Base-by-base conservation (phyloP, 2,888 invertebrate genomes). In the Phyllotreta cruciferae region DNA sequence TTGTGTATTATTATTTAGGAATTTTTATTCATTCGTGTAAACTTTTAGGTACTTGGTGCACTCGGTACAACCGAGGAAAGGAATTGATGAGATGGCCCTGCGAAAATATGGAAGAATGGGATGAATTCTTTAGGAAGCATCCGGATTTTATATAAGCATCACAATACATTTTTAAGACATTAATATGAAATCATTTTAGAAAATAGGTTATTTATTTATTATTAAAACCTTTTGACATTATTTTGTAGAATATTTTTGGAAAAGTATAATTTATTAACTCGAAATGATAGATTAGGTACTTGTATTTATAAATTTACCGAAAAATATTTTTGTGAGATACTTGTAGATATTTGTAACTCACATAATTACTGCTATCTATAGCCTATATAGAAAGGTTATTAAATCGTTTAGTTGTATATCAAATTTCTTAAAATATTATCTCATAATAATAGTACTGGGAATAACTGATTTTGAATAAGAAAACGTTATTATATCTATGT, bases 71-170 rank as follows among this genome's bases (percentile, higher is more conserved):
- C 47, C 73, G 72, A 62, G 78, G 78, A 6, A 66, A 73, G 56
- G 78, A 78, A 66, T 63, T 74, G 45, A 73, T 62, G 71, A 66
- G 78, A 42, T 78, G 78, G 78, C 76, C 77, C 3, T 78, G 78
- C 62, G 78, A 78, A 61, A 78, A 78, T 62, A 65, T 70, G 7
- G 42, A 68, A 39, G 78, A 78, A 57, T 78, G 78, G 78, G 72
- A 76, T 13, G 73, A 73, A 3, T 78, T 78, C 64, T 77, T 78
- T 61, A 68, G 68, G 57, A 72, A 72, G 68, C 65, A 76, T 67
- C 77, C 77, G 14, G 74, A 74, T 66, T 70, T 74, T 13, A 52
- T 73, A 53, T 74, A 66, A 69, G n/a, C 38, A 13, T 45, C 41
- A n/a, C 55, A 7, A 47, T 5, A 13, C 14, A 45, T 14, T 58